Evolutionary conservation across 2,113 vertebrate genomes (phyloP).

Genomic region (Pterocles gutturalis): DNA sequence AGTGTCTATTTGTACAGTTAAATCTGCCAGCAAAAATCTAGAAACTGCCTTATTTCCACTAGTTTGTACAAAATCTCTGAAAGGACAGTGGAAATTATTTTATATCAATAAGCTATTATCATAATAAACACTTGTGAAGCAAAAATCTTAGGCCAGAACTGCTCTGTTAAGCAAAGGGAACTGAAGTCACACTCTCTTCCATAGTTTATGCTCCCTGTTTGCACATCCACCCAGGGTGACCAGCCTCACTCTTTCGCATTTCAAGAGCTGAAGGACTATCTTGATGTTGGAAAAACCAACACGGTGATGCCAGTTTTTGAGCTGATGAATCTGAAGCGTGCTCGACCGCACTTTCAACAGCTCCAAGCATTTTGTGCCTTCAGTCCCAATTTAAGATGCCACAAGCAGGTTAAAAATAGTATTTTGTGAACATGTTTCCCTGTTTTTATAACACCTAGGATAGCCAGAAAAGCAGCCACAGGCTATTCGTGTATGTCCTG

Average conservation of each 20-base stretch:
- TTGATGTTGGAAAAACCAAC: not conserved
- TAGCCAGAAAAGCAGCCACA: not conserved
- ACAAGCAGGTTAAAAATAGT: not conserved
- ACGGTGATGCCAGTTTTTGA: rapidly evolving
- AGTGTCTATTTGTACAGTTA: not conserved
- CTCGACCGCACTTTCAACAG: not conserved
- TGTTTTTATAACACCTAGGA: not conserved
- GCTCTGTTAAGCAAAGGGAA: not conserved
- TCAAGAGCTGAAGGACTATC: not conserved
- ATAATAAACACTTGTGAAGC: not conserved
- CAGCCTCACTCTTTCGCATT: not conserved
- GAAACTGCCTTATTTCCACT: not conserved
- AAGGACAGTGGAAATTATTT: not conserved
- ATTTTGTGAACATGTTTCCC: not conserved
- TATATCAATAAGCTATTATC: not conserved
- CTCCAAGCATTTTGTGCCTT: not conserved
- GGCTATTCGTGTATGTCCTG: rapidly evolving
- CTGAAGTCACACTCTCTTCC: not conserved
- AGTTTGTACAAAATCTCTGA: not conserved
- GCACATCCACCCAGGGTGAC: not conserved
- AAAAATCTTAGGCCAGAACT: not conserved
- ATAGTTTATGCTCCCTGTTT: not conserved
- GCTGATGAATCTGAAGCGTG: not conserved
- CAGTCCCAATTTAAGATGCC: not conserved
- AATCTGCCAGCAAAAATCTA: not conserved